phyloP scores from a whole-genome alignment of 2,888 invertebrate species.

The Tenodera sinensis region DNA sequence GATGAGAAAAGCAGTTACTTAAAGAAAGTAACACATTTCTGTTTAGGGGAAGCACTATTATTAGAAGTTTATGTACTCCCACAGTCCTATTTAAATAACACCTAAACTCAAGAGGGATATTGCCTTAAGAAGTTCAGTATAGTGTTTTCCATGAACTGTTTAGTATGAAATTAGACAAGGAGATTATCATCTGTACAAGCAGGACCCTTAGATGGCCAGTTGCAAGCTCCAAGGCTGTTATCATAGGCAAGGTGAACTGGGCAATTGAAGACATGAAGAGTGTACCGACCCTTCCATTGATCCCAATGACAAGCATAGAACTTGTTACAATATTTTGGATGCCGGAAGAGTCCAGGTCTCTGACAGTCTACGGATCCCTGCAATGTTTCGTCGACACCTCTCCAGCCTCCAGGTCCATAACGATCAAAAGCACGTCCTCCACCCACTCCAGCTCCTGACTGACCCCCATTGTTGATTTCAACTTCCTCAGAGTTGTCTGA shows the following conservation, averaged over 20 bases:
- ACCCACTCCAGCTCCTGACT: conserved; percentile 31
- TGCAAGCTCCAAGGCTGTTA: conserved; percentile 69
- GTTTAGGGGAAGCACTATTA: not conserved
- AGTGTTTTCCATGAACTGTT: not conserved
- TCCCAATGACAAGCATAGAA: conserved; percentile 82
- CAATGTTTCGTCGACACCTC: conserved; percentile 56
- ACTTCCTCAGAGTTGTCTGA: not conserved
- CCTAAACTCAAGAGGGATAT: not conserved
- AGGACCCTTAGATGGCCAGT: conserved; percentile 78
- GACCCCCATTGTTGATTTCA: not conserved
- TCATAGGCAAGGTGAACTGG: conserved; percentile 77
- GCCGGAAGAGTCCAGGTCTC: conserved; percentile 54
- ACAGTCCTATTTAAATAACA: not conserved
- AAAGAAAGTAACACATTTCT: not conserved
- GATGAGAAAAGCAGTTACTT: not conserved
- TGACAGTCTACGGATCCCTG: conserved; percentile 51
- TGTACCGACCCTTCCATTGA: conserved; percentile 68
- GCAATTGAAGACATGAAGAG: conserved; percentile 72
- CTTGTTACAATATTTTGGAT: conserved; percentile 75
- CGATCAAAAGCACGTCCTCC: conserved; percentile 47
- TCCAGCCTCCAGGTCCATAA: conserved; percentile 60
- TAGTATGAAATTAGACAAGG: conserved; percentile 46
- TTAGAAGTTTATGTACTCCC: not conserved
- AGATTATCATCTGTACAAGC: conserved; percentile 70
- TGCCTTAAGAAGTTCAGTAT: not conserved